Base-by-base conservation (phyloP, 2,888 invertebrate species). In the Hetaerina titia region DNA sequence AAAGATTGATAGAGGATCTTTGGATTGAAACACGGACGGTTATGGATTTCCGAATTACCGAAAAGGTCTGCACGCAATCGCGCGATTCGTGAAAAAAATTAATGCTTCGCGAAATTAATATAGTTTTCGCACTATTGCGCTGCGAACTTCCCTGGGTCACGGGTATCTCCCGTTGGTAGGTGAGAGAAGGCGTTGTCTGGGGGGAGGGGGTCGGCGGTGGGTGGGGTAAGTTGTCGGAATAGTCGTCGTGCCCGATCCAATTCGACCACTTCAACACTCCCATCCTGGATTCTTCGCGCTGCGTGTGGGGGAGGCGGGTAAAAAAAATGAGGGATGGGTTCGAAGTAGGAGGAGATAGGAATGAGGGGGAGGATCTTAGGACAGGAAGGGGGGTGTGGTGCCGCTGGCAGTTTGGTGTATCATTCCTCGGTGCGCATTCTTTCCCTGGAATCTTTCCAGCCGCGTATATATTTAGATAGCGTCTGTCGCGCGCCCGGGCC, bases 401-500 rank as follows among this genome's bases (percentile, higher is more conserved):
- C 45, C 45, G 45, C 45, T 45, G 45, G 45, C 45, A 45, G 45
- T 25, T 31, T 81, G 81, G 81, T 81, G 81, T 81, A 31, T 81
- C 81, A 81, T 69, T 31, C 31, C 25, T 81, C 81, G 69, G 69
- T 17, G 69, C 69, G 81, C 81, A 81, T 81, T 81, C 81, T 31
- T 81, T 22, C 22, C 13, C 81, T 81, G 81, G 81, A 81, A 81
- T 81, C 81, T 31, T 81, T 81, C 81, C 81, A 81, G 81, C 81
- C 31, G 81, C 31, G 81, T 81, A 81, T 81, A 81, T 81, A 81
- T 81, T 81, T 81, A 81, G 81, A 81, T 81, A 81, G 81, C 11
- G 81, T 81, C 81, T 81, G 81, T 81, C 81, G 81, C 81, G 81
- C 81, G 31, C 81, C 31, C 45, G 45, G 31, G 31, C 81, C 81